Percentiles rank a stretch among this genome's conserved stretches.
phyloP scores from a whole-genome alignment of 1,140 invertebrate species.

The Diabrotica virgifera region DNA sequence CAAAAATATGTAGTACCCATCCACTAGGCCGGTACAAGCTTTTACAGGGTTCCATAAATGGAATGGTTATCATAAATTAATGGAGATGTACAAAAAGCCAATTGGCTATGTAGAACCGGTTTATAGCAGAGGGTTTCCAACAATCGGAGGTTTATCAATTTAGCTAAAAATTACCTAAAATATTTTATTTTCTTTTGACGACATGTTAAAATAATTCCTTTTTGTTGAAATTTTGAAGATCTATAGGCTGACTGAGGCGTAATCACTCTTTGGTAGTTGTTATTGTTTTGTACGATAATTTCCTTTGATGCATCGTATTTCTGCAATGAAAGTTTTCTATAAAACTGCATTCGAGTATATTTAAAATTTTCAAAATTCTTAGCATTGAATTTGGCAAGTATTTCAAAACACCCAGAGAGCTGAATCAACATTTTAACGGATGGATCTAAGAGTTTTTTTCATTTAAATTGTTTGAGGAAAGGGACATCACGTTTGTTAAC shows the following conservation, averaged over 20 bases:
- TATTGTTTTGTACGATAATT: constrained; percentile 1
- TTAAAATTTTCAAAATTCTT: constrained; percentile 20
- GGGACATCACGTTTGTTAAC: not conserved
- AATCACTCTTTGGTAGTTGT: constrained; percentile 21
- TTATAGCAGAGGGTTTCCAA: constrained; percentile 13
- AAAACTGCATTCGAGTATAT: constrained; percentile 25
- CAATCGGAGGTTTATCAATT: constrained; percentile 14
- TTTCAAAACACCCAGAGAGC: constrained; percentile 15
- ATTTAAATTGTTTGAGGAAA: not conserved
- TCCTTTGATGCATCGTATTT: not conserved
- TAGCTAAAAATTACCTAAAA: not conserved
- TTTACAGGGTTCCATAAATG: not conserved
- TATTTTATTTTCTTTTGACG: constrained; percentile 31
- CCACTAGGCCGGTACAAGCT: not conserved
- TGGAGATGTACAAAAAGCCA: not conserved
- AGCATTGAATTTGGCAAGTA: constrained; percentile 19
- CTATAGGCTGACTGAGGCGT: constrained; percentile 13
- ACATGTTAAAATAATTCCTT: constrained; percentile 42
- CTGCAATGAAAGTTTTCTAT: constrained; percentile 9
- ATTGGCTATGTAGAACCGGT: not conserved
- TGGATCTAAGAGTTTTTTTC: not conserved
- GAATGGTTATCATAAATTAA: not conserved
- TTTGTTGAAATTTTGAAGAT: constrained; percentile 30
- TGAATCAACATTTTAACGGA: constrained; percentile 3
- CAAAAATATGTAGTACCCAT: not conserved